Base-by-base conservation (phyloP, 2,888 invertebrate genomes). In the Nemurella pictetii region DNA sequence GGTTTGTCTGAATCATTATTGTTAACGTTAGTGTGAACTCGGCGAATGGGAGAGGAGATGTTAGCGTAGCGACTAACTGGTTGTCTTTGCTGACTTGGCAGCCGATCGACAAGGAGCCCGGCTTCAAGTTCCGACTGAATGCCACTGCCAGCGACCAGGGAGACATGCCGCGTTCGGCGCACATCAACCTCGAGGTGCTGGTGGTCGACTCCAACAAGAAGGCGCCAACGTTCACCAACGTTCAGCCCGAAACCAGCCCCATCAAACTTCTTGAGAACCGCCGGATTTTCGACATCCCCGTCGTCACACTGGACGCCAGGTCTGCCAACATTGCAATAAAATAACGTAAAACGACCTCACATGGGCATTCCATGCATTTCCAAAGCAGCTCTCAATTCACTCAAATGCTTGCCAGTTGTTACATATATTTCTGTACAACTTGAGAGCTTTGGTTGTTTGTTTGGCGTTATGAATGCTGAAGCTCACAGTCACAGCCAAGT, bases 161-260 rank as follows among this genome's bases (percentile, higher is more conserved):
- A 0, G 90, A 90, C 27, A 92, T 91, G 15, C 92, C 93, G 9
- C 94, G 93, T 88, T 93, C 93, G 88, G 94, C 94, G 87, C 92
- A 93, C 84, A 97, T 96, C 86, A 95, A 95, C 89, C 93, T 98
- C 86, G 94, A 95, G 87, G 96, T 98, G 87, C 93, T 94, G 87
- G 96, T 98, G 32, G 96, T 97, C 5, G 96, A 95, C 89, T 96
- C 96, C n/a, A 95, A 95, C 90, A 96, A 95, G 91, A 96, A 96
- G 90, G 95, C 95, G 87, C 97, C 96, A 55, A 92, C 93, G 80
- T 96, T 97, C 89, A 92, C 93, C 83, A 91, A 92, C 87, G 92
- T 92, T 0, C 84, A 80, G 86, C 93, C 93, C n/a, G 89, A 90
- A 85, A 91, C 92, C 84, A 93, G 94, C 86, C 94, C 95, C 86